Evolutionary conservation across 2,888 invertebrate genomes (phyloP), one percentile per base, ranked within the genome.

Genomic region (Spisula solida): DNA sequence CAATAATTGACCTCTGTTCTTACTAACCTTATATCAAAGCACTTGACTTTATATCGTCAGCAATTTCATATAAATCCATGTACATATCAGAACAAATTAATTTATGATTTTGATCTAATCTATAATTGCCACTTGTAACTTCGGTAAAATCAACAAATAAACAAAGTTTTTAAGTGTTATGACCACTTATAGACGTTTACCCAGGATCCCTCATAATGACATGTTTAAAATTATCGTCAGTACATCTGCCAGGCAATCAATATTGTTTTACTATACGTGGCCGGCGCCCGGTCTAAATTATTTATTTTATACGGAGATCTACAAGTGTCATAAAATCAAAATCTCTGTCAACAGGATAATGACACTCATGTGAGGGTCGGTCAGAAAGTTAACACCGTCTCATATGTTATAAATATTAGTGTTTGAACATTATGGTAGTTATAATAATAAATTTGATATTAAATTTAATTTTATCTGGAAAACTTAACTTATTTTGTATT

Each of bases 311-410:
- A 75, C 5, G 75, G 31, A 75, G 75, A 47, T 16, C 41, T 82
- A 25, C 47, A 47, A 82, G 66, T 41, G 82, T 47, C 82, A 82
- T 85, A 79, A 79, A 79, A 31, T 85, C 29, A 20, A 79, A 85
- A 79, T 55, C 55, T 79, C 16, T 79, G 78, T 78, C 79, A 79
- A 60, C 56, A 25, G 4, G 34, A 75, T 75, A 75, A 75, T 75
- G 75, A 25, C 34, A 31, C 6, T 75, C 16, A 18, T 31, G 25
- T 60, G 75, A 75, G 75, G 75, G 75, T 0, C 18, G 75, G 31
- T 75, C 75, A 75, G 31, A 12, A 31, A 75, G 34, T 75, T 31
- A 12, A 31, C 41, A 41, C 31, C 0, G 75, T 34, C 31, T 31
- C 34, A 75, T 75, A 25, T 66, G 0, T 20, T n/a, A 41, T 41